A percentile compares a stretch with the other conserved stretches of the same genome.
Conservation (phyloP, 35 echinoderm and acorn worm species). For the Acanthaster planci region DNA sequence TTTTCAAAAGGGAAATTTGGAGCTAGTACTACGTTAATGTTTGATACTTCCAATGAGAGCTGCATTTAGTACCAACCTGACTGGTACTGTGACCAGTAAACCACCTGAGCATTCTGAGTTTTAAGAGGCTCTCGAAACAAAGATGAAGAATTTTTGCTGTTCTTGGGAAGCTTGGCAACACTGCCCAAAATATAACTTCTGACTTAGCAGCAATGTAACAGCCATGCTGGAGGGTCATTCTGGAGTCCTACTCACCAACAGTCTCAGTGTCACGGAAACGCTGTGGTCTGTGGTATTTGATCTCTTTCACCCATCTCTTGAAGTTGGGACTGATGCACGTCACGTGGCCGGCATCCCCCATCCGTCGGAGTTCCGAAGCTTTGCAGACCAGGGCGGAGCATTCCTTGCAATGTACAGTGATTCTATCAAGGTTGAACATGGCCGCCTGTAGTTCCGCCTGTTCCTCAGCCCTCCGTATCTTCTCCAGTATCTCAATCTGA, state of each 20-base stretch:
- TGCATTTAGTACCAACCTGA: no score
- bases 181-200: no score
- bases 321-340: constrained; percentile 27
- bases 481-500: neutral
- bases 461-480: constrained; percentile 21
- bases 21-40: no score
- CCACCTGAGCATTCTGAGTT: no score
- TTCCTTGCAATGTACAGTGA: constrained; percentile 53
- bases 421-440: neutral
- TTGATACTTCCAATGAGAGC: no score
- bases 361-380: constrained; percentile 34
- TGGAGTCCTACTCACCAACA: neutral
- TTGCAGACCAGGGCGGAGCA: constrained; percentile 34
- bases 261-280: neutral
- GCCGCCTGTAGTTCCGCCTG: neutral
- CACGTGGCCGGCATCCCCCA: neutral
- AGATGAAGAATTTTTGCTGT: no score
- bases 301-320: neutral
- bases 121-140: no score
- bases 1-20: no score
- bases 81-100: no score
- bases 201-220: no score
- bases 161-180: no score
- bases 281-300: neutral
- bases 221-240: no score